phyloP scores from a whole-genome alignment of 2,797 vertebrate genomes.

The Discoglossus pictus region DNA sequence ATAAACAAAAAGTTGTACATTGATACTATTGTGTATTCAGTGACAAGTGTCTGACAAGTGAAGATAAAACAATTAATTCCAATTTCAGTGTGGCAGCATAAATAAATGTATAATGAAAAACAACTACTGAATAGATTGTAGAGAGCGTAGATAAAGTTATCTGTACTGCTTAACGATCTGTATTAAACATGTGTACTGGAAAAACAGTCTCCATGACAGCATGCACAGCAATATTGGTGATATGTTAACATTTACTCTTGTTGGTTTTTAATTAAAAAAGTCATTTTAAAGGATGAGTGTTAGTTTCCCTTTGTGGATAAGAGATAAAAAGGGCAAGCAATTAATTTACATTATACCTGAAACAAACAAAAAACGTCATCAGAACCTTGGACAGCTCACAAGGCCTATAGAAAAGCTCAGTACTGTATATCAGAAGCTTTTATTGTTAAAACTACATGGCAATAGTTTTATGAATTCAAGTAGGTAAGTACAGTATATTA shows the following conservation, averaged over 20 bases:
- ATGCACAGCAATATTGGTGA: slow-evolving; percentile 5
- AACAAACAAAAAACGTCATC: no score
- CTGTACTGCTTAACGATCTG: not conserved
- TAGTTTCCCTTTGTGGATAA: not conserved
- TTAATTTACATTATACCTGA: not conserved
- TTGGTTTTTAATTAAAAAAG: slow-evolving; percentile 28
- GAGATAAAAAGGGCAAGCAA: slow-evolving; percentile 9
- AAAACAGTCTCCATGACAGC: slow-evolving; percentile 23
- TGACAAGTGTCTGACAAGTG: no score
- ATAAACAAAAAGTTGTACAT: no score
- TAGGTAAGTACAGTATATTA: no score
- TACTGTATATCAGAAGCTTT: no score
- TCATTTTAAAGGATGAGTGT: slow-evolving; percentile 18
- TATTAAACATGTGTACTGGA: not conserved
- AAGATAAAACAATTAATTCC: no score
- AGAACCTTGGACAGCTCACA: slow-evolving; percentile 26
- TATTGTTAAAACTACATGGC: no score
- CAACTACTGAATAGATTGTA: not conserved
- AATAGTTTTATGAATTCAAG: no score
- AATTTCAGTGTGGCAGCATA: no score
- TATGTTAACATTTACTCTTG: slow-evolving; percentile 13
- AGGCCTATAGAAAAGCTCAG: no score
- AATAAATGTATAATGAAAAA: no score
- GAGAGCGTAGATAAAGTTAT: not conserved
- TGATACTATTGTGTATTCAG: no score